Evolutionary conservation across 2,797 vertebrate species (phyloP), one percentile per base, ranked within the genome.

Genomic region (Sebastes ruberrimus): DNA sequence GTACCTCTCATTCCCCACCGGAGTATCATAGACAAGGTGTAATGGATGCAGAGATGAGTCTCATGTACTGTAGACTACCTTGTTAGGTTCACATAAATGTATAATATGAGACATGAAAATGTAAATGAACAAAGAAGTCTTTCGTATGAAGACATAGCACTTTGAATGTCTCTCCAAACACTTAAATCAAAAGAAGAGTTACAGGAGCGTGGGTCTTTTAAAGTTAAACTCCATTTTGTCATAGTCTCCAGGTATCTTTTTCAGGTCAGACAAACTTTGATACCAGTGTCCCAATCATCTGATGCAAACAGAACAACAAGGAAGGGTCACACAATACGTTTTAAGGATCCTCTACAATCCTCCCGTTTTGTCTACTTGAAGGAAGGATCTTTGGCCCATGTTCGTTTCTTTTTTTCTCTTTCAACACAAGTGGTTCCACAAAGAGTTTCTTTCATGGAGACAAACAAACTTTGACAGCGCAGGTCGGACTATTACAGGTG

Each of bases 1-100:
- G 10, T 60, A 78, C 74, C 81, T 76, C 81, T 86, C 74, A 61
- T 75, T 82, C 76, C 78, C 74, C 87, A 67, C 60, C 70, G 85
- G 42, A 83, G 67, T 68, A 72, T 85, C 73, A 83, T 78, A 81
- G 83, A 88, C 70, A 82, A 79, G 70, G 75, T 69, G 77, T 55
- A 78, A 53, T 28, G 78, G 67, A 81, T 14, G 52, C 27, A 23
- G 52, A 65, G 30, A 57, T 35, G 28, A n/a, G 57, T 23, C 30
- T 25, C 28, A 65, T 38, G 14, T 16, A 5, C 46, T 49, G 46
- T 49, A 49, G 53, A 46, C 8, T 13, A 6, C 46, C 14, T 16
- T 33, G 56, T 65, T 65, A 6, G 60, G 33, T 33, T 70, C 42
- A 52, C 18, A 38, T 70, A 6, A 30, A 55, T 46, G 8, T 62